phyloP scores from a whole-genome alignment of 1,140 invertebrate species.

The Ptiloglossa arizonensis region DNA sequence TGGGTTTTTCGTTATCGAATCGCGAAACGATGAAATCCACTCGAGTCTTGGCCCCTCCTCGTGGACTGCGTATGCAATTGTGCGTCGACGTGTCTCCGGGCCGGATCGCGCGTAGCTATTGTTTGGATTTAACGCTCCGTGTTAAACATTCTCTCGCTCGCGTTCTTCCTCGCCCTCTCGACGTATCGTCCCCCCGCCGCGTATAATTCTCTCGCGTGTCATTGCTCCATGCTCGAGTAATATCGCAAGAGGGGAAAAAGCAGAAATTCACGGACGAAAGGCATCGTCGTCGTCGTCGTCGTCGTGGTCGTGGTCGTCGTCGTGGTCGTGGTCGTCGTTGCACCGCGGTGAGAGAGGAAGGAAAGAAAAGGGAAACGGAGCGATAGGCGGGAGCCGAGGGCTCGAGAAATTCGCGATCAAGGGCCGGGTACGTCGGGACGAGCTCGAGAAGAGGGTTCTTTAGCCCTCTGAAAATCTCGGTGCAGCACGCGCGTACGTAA shows the following conservation, averaged over 20 bases:
- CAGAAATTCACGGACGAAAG: conserved; percentile 23
- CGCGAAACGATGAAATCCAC: too few species aligned
- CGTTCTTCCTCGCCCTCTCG: not conserved
- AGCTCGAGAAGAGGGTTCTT: conserved; percentile 12
- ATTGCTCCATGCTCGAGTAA: not conserved
- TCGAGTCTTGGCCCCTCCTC: too few species aligned
- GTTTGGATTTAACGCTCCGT: not conserved
- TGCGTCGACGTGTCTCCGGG: not conserved
- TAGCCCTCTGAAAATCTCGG: conserved; percentile 43
- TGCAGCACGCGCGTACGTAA: conserved; percentile 44
- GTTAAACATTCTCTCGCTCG: not conserved
- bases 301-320: too few species aligned
- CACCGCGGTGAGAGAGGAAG: not conserved
- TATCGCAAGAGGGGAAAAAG: not conserved
- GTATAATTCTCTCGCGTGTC: conserved; percentile 17
- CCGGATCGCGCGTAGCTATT: too few species aligned
- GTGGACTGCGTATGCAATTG: not conserved
- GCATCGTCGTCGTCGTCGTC: too few species aligned
- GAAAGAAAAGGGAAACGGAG: not conserved
- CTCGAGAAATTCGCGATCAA: conserved; percentile 27
- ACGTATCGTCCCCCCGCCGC: too few species aligned
- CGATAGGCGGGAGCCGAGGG: not conserved
- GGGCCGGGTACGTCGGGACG: not conserved
- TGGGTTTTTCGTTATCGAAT: too few species aligned
- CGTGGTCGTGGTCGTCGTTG: too few species aligned